Evolutionary conservation across 2,888 invertebrate genomes (phyloP), one percentile per base, ranked within the genome.

Genomic region (Drosophila tanythrix): DNA sequence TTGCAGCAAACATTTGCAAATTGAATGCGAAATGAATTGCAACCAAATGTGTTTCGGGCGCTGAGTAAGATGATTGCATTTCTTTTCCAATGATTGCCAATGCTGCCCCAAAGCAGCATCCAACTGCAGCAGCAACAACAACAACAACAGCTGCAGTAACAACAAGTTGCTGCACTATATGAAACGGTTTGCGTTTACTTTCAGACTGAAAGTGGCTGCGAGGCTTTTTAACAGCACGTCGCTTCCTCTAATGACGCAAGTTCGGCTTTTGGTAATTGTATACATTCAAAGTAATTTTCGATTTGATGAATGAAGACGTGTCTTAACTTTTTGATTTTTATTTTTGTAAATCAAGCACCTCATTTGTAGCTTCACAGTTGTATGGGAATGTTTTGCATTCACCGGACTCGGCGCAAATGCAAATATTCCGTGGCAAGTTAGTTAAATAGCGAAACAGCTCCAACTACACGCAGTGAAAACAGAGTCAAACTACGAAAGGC

Each of bases 51-150:
- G 69, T 61, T 40, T 64, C 27, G 50, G 57, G 50, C 33, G 67
- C 51, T 79, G 80, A 62, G 79, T 71, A 90, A 87, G 77, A 77
- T 89, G 87, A 90, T 87, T 87, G 88, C 88, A 87, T 88, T 90
- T 87, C 76, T 83, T 89, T 83, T 70, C 53, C 79, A 89, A 86
- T 83, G 73, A 88, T 90, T 90, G 83, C 67, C 70, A 73, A 74
- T 68, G 50, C 48, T 10, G 62, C 46, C 50, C 29, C 66, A 46
- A 33, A 53, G 43, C 84, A 83, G 88, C 84, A 72, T 83, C 85
- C 81, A 70, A 46, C 35, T 13, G 31, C 43, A 43, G 5, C 21
- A 43, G 10, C 43, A n/a, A 2, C 11, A 11, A 35, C 35, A 35
- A 33, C 2, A 5, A 35, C 35, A 36, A 15, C 7, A 15, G 43